A percentile compares a stretch with the other conserved stretches of the same genome.
These are phyloP conservation scores for Ephestia elutella DNA, from an alignment of 1,140 invertebrate species.

Conservation along the genomic window DNA sequence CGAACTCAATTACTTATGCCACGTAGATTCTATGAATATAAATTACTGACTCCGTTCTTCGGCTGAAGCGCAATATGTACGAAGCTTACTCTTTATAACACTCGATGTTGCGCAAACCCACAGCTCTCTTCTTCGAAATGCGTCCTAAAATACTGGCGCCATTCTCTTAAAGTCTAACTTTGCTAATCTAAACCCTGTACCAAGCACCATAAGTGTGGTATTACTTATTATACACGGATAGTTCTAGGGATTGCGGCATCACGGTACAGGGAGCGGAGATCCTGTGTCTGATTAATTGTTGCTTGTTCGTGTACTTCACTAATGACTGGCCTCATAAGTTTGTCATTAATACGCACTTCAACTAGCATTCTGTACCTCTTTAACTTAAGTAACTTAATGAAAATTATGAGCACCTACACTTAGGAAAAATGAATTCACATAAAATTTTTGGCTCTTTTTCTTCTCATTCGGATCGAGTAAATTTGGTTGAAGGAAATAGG, in stretches of 20 bases:
- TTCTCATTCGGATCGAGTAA: too few species aligned
- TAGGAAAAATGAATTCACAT: too few species aligned
- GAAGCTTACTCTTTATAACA: background rate
- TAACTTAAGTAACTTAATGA: too few species aligned
- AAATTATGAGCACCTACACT: too few species aligned
- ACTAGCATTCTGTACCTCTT: background rate
- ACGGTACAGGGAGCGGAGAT: conserved; percentile 64
- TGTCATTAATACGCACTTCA: background rate
- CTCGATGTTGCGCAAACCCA: conserved; percentile 25
- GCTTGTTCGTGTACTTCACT: conserved; percentile 18
- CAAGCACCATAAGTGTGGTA: conserved; percentile 28
- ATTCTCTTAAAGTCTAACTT: conserved; percentile 26
- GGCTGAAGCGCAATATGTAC: background rate
- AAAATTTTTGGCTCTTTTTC: too few species aligned
- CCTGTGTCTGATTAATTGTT: conserved; percentile 56
- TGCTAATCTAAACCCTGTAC: conserved; percentile 35
- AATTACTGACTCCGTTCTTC: too few species aligned
- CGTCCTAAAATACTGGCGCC: conserved; percentile 71
- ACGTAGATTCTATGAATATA: too few species aligned
- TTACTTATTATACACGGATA: conserved; percentile 20
- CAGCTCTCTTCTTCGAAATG: conserved; percentile 64
- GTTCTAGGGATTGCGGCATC: conserved; percentile 56
- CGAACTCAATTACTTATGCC: too few species aligned
- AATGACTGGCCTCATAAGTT: background rate
- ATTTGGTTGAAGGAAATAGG: too few species aligned